phyloP scores from a whole-genome alignment of 2,113 vertebrate species.

The Ailurus styani region DNA sequence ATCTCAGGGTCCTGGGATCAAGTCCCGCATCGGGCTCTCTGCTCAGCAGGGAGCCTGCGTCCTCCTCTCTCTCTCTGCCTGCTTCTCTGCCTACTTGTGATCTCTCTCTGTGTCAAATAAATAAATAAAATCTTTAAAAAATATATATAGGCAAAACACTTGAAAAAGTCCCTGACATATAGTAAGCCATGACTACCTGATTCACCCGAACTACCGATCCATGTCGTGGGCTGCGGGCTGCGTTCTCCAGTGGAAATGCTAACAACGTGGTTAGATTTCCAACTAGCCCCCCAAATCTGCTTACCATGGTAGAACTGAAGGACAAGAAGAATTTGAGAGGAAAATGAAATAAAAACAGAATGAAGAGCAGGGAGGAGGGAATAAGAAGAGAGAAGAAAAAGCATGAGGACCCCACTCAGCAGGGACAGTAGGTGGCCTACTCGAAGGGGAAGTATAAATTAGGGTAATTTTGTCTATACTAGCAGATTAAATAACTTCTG shows the following conservation, averaged over 20 bases:
- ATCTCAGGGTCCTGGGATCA: too few relatives aligned
- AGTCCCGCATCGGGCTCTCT: too few relatives aligned
- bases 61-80: too few relatives aligned
- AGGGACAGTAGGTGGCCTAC: background rate
- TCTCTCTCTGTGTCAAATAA: too few relatives aligned
- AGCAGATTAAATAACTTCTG: slow-evolving; percentile 1
- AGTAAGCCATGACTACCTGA: background rate
- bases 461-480: background rate
- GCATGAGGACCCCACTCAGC: background rate
- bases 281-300: background rate
- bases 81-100: too few relatives aligned
- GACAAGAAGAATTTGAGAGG: background rate
- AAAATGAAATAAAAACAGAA: background rate
- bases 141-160: background rate
- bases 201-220: background rate
- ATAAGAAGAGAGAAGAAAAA: background rate
- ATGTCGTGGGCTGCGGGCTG: background rate
- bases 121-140: too few relatives aligned
- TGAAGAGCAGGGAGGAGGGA: background rate
- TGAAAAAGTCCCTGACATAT: background rate
- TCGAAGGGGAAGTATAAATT: background rate
- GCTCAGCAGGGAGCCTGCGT: too few relatives aligned
- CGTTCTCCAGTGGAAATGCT: background rate
- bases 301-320: background rate
- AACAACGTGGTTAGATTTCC: background rate